Evolutionary conservation across 2,888 invertebrate genomes (phyloP), one percentile per base, ranked within the genome.

Genomic region (Diarsia dahlii): DNA sequence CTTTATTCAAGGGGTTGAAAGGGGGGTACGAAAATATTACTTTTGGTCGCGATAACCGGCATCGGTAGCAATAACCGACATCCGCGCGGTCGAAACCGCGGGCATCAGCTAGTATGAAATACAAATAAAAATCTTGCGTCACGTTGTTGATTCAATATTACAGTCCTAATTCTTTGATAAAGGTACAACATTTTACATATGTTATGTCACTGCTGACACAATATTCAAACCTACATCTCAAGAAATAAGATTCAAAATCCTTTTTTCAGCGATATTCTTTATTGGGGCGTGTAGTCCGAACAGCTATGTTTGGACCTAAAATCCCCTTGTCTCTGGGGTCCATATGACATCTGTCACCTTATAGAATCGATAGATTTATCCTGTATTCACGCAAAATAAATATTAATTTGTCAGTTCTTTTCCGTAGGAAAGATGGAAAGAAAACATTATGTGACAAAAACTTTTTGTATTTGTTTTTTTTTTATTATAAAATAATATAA

Each of bases 261-360:
- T 12, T 52, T 58, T 48, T 28, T 48, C 56, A 74, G 72, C 52
- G 39, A 64, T 18, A 77, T 67, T 80, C 63, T 79, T 70, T 45
- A 56, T 69, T 78, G 52, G 65, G 76, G 74, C 79, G 75, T 75
- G 75, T 75, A 70, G n/a, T n/a, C n/a, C n/a, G n/a, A n/a, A n/a
- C n/a, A n/a, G n/a, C n/a, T 77, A 83, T 63, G 9, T 74, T 80
- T 34, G 18, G 56, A 34, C 20, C 54, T 34, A 18, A 70, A 54
- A 56, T 52, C 45, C 45, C 28, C 12, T 52, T 23, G 56, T 85
- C 80, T 65, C 69, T 79, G 20, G 72, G 77, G 78, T 48, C 18
- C 34, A 20, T 50, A 64, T 74, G 80, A 75, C 71, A 65, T 74
- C 56, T 79, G 65, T 52, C 64, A 66, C 77, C 34, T 20, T 34